phyloP scores from a whole-genome alignment of 2,797 vertebrate species.

The Crocidura indochinensis region DNA sequence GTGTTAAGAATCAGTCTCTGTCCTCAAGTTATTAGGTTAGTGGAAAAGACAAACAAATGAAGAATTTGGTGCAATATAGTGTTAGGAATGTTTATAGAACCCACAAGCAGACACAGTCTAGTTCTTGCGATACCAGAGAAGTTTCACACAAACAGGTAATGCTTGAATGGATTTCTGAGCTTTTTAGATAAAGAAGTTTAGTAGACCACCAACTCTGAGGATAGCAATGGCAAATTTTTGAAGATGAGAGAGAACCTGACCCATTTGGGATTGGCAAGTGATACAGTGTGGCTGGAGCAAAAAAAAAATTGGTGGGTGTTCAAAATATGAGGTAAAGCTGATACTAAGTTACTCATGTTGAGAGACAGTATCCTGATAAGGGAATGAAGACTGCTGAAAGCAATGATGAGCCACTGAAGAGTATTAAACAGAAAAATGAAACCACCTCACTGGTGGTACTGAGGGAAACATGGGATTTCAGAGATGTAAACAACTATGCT shows the following conservation, averaged over 20 bases:
- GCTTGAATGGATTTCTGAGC: not conserved
- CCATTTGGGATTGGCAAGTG: not conserved
- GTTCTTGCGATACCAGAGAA: not conserved
- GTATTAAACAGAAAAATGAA: constrained; percentile 10
- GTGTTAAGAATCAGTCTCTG: not conserved
- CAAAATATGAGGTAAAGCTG: constrained; percentile 4
- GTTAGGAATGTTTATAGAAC: not conserved
- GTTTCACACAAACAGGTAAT: constrained; percentile 21
- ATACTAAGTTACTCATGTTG: not conserved
- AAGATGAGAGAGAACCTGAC: not conserved
- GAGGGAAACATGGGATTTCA: no score
- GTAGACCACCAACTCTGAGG: not conserved
- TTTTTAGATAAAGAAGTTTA: not conserved
- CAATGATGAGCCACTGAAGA: not conserved
- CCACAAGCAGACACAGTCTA: not conserved
- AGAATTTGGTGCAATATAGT: not conserved
- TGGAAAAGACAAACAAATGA: constrained; percentile 1
- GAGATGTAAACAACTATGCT: no score
- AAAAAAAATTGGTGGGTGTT: not conserved
- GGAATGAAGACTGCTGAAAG: not conserved
- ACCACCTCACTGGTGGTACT: not conserved
- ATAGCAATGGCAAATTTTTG: not conserved
- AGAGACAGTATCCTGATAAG: not conserved
- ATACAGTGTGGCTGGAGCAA: not conserved
- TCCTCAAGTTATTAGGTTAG: not conserved